Percentiles rank a stretch among this genome's conserved stretches.
Conservation (phyloP, 2,113 vertebrate species). For the Rhineura floridana region DNA sequence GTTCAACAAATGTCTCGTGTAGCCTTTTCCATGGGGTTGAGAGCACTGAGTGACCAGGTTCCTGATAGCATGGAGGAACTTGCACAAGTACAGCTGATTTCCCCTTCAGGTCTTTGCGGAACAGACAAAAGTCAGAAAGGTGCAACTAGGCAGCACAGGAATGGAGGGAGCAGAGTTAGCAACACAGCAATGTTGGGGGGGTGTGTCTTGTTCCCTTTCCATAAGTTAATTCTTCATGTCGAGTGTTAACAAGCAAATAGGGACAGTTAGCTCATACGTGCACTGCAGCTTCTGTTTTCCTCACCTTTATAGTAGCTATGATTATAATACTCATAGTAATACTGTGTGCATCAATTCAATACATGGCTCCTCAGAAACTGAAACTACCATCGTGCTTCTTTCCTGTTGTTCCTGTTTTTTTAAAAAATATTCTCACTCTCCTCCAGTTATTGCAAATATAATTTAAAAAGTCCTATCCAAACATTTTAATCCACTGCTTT, state of each 20-base stretch:
- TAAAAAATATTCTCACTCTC: background rate
- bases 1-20: background rate
- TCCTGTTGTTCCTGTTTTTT: background rate
- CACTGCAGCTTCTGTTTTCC: conserved; percentile 8
- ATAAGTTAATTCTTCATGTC: background rate
- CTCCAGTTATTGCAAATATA: conserved; percentile 4
- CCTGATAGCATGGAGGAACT: background rate
- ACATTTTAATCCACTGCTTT: background rate
- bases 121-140: background rate
- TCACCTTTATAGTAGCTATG: conserved; percentile 17
- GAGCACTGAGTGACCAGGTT: background rate
- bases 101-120: background rate
- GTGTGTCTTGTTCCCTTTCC: background rate
- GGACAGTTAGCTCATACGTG: background rate
- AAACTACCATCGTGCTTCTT: background rate
- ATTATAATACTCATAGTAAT: conserved; percentile 14
- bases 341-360: conserved; percentile 19
- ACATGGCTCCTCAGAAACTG: background rate
- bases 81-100: background rate
- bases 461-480: background rate
- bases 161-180: background rate
- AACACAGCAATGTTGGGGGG: background rate
- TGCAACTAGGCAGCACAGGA: background rate
- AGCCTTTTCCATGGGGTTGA: background rate
- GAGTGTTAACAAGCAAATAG: background rate